phyloP scores from a whole-genome alignment of 2,797 vertebrate species.

The Apogon talboti region DNA sequence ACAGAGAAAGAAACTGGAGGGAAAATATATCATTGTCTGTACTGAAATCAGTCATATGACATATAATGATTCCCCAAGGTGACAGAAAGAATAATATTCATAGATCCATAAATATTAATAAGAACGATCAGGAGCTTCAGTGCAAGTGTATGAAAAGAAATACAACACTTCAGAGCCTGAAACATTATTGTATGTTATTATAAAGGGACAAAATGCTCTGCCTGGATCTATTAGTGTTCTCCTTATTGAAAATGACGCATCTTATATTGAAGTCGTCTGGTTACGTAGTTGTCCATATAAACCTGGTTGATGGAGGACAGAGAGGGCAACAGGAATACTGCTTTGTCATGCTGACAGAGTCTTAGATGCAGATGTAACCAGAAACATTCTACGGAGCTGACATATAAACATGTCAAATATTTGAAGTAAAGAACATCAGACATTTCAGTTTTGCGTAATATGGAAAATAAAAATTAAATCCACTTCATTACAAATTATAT shows the following conservation, averaged over 20 bases:
- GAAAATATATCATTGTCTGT: too few relatives aligned
- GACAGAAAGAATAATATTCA: too few relatives aligned
- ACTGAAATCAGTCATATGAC: too few relatives aligned
- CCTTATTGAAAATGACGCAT: background rate
- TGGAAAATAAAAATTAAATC: conserved; percentile 19
- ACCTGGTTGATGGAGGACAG: background rate
- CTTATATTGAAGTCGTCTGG: background rate
- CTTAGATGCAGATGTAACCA: conserved; percentile 9
- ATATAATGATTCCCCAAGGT: too few relatives aligned
- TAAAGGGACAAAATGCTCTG: conserved; percentile 4
- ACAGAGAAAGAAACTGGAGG: background rate
- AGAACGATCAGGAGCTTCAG: too few relatives aligned
- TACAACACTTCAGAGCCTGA: too few relatives aligned
- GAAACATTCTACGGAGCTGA: background rate
- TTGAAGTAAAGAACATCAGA: background rate
- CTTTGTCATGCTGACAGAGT: background rate
- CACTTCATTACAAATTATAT: conserved; percentile 1
- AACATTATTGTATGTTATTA: too few relatives aligned
- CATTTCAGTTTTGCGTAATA: conserved; percentile 18
- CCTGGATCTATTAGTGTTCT: background rate
- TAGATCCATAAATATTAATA: too few relatives aligned
- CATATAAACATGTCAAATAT: conserved; percentile 19
- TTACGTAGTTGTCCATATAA: background rate
- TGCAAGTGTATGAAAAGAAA: too few relatives aligned
- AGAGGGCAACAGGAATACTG: background rate